Base-by-base conservation (phyloP, 2,888 invertebrate species). In the Pachliopta kotzebuea region DNA sequence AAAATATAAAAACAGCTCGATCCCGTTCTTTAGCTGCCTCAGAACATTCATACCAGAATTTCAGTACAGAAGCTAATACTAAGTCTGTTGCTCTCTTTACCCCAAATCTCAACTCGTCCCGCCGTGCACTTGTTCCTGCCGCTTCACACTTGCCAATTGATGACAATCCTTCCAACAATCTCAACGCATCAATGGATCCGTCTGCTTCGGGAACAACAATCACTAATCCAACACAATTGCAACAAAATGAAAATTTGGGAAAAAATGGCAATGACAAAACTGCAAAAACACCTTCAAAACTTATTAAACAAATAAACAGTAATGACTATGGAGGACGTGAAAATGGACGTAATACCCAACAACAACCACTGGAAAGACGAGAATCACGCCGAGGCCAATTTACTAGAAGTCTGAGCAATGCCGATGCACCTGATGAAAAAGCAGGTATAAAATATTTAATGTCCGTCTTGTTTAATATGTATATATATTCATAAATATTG, bases 381-480 rank as follows among this genome's bases (percentile, higher is more conserved):
- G 93, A 94, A 67, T 94, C 92, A 4, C 86, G 90, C 76, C 94
- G 86, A 77, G 94, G 83, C 73, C 93, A 86, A 79, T 96, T 96
- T 80, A 95, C 96, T 64, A 93, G 96, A 75, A 96, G 96, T 87
- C 93, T 96, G 70, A 96, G 96, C 76, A 96, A 96, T 84, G 94
- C 96, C 24, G 96, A 96, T 78, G 95, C 96, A 45, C 93, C 95
- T 14, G 97, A 97, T 77, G 97, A 97, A 83, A 97, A 97, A 94
- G 95, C 87, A 84, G 91, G 91, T 91, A 84, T 7, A 11, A 23
- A 23, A 52, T 14, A 21, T 52, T 45, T 45, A 45, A 45, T 45
- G 18, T 4, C 11, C 3, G 14, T 14, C 37, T 37, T 37, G 2
- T 14, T 37, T 14, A 37, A 37, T 37, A 11, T 42, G 14, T 18